Evolutionary conservation across 2,888 invertebrate genomes (phyloP), one percentile per base, ranked within the genome.

Genomic region (Caenorhabditis sulstoni): DNA sequence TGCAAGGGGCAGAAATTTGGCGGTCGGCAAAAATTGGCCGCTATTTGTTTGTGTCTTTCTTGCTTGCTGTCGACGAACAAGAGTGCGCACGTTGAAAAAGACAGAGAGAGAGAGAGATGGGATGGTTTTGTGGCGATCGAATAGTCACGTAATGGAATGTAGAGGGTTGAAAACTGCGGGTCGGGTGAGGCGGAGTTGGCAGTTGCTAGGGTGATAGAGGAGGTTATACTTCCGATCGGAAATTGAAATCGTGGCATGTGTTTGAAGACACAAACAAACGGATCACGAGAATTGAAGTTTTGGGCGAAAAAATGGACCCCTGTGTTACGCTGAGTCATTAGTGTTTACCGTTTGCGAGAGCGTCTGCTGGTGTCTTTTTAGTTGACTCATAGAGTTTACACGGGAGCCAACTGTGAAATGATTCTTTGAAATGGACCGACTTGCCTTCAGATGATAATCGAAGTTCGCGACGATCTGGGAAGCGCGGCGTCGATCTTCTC

Each of bases 401-500:
- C 14, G 9, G 44, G 9, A 44, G n/a, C n/a, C n/a, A n/a, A n/a
- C n/a, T 29, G 3, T 29, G 29, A 29, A 29, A 29, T 7, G 29
- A 29, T 29, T 7, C 7, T 29, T 3, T 29, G 29, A 29, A 29
- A 29, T 5, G 29, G 7, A 7, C 29, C 7, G 29, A 29, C 29
- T 29, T 29, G 3, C 7, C 29, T 29, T 29, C 81, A 89, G 89
- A 88, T 89, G 87, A 85, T 89, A 50, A 84, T 85, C 50, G 83
- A 87, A 52, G 88, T 89, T 1, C 83, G 89, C 9, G 89, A 89
- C 45, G 89, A 90, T 61, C 71, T 89, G 44, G 86, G 87, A 47
- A 53, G 91, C 94, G 95, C 95, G 82, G 95, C 95, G 11, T 94
- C 95, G 90, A 93, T 94, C 74, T 99, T 99, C 92, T 96, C 97